phyloP scores from a whole-genome alignment of 2,113 vertebrate species.

The Ibidorhyncha struthersii region DNA sequence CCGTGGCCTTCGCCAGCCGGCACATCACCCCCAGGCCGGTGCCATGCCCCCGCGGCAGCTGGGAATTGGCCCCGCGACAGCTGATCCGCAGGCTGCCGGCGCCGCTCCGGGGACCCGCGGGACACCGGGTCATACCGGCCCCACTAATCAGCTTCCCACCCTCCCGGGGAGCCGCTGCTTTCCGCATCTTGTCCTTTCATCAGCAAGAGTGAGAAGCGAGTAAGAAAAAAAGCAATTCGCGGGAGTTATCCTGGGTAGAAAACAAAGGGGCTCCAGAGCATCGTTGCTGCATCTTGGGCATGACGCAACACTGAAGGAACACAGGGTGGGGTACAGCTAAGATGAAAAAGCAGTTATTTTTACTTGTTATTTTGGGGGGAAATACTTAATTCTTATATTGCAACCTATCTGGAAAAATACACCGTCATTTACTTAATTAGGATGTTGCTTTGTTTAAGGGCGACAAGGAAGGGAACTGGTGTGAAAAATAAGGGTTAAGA shows the following conservation, averaged over 20 bases:
- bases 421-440: accelerated
- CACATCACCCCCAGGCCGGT: not conserved
- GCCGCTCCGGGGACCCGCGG: not conserved
- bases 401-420: not conserved
- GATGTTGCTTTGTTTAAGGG: not conserved
- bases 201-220: not conserved
- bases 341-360: not conserved
- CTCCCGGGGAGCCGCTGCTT: not conserved
- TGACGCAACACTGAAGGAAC: accelerated
- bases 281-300: not conserved
- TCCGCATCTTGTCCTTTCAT: not conserved
- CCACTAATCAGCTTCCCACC: not conserved
- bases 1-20: not conserved
- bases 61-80: not conserved
- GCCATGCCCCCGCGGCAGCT: not conserved
- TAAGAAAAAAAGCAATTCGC: not conserved
- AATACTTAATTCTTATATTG: not conserved
- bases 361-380: not conserved
- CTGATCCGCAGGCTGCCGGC: not conserved
- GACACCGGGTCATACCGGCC: not conserved
- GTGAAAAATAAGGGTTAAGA: not conserved
- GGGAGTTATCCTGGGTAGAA: not conserved
- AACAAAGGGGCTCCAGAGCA: not conserved
- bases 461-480: not conserved
- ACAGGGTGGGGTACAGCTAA: not conserved